phyloP scores from a whole-genome alignment of 2,888 invertebrate genomes.

The Therioaphis trifolii region DNA sequence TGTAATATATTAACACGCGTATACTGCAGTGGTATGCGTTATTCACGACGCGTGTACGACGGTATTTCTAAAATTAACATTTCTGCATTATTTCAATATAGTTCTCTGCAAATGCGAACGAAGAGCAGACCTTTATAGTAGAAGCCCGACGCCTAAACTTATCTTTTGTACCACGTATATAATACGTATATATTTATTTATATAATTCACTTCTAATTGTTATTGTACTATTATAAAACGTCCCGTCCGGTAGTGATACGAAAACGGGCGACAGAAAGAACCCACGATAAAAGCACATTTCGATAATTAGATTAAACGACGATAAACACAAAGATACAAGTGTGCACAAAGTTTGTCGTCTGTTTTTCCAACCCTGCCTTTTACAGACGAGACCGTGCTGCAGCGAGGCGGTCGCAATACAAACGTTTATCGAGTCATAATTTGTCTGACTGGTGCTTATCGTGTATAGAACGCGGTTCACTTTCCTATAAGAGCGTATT shows the following conservation, averaged over 20 bases:
- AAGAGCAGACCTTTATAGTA: too few relatives aligned
- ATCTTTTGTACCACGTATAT: too few relatives aligned
- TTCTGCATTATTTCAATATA: not conserved
- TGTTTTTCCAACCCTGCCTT: slow-evolving; percentile 13
- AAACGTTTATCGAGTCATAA: slow-evolving; percentile 41
- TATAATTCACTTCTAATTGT: too few relatives aligned
- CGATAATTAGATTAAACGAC: slow-evolving; percentile 53
- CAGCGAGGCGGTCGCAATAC: not conserved
- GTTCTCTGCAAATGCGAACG: too few relatives aligned
- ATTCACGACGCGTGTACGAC: not conserved
- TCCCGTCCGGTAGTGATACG: not conserved
- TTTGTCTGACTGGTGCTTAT: slow-evolving; percentile 52
- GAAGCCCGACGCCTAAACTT: too few relatives aligned
- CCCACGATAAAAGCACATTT: slow-evolving; percentile 21
- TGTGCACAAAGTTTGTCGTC: not conserved
- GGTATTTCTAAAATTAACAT: not conserved
- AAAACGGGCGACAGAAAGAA: not conserved
- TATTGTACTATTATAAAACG: too few relatives aligned
- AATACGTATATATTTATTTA: too few relatives aligned
- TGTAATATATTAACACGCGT: too few relatives aligned
- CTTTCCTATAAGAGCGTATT: too few relatives aligned
- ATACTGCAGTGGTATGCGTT: not conserved
- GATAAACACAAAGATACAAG: not conserved
- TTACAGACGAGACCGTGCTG: not conserved
- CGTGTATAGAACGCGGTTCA: too few relatives aligned